These are phyloP conservation scores for Rhamphomyia laevipes DNA, from an alignment of 2,888 invertebrate genomes.

Conservation along the genomic window DNA sequence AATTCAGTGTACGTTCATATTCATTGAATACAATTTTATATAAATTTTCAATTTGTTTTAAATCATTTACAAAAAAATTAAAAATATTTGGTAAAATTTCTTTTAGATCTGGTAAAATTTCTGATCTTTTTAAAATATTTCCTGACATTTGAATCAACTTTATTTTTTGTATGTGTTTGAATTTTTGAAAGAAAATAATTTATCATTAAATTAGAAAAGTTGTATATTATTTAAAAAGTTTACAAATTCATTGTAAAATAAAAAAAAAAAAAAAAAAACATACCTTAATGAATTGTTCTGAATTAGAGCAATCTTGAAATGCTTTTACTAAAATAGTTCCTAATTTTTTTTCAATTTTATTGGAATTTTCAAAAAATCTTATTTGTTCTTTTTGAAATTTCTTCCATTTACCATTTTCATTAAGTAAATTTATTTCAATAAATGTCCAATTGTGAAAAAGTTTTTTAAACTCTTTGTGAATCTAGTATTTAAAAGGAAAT, in stretches of 20 bases:
- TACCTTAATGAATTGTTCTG: conserved; percentile 46
- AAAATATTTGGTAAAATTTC: conserved; percentile 41
- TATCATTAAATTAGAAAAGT: too few relatives aligned
- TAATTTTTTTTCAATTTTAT: conserved; percentile 42
- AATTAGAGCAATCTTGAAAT: conserved; percentile 46
- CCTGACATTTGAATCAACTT: conserved; percentile 44
- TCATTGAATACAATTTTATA: conserved; percentile 14
- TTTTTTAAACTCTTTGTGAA: conserved; percentile 28
- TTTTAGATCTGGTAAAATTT: conserved; percentile 43
- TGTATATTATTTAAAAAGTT: too few relatives aligned
- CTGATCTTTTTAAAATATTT: conserved; percentile 40
- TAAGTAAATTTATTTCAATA: conserved; percentile 27
- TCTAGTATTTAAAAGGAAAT: conserved; percentile 16
- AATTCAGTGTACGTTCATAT: conserved; percentile 11
- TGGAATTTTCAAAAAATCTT: conserved; percentile 35
- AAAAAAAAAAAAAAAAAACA: too few relatives aligned
- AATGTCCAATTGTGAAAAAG: conserved; percentile 32
- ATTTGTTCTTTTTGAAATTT: conserved; percentile 43
- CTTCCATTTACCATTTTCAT: conserved; percentile 19
- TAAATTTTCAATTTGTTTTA: conserved; percentile 26
- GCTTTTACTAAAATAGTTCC: conserved; percentile 46
- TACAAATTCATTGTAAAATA: too few relatives aligned
- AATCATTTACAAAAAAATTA: conserved; percentile 33
- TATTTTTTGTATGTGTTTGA: too few relatives aligned
- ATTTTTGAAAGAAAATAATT: too few relatives aligned